Evolutionary conservation across 2,113 vertebrate species (phyloP).

Genomic region (Dryoscopus gambensis): DNA sequence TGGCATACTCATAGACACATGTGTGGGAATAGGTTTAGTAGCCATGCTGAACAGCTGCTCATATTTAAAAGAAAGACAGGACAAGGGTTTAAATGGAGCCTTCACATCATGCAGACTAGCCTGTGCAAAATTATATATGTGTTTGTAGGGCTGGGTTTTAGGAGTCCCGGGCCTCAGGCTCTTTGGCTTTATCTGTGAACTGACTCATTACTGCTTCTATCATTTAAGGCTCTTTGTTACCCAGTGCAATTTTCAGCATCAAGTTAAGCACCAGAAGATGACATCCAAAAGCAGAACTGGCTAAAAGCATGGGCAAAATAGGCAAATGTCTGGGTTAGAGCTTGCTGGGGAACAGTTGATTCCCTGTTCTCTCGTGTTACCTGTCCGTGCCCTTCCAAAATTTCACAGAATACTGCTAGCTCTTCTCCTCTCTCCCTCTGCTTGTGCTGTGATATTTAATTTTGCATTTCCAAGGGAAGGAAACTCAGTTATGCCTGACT

Average conservation of each 20-base stretch:
- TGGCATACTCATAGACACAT: neutral
- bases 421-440: neutral
- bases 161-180: neutral
- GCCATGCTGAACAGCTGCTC: neutral
- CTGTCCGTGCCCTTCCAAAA: accelerated
- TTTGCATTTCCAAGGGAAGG: neutral
- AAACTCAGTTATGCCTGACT: neutral
- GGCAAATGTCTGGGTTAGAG: neutral
- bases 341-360: neutral
- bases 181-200: neutral
- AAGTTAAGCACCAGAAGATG: neutral
- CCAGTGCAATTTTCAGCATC: neutral
- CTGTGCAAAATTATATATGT: neutral
- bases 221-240: neutral
- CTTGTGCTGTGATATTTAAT: neutral
- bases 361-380: neutral
- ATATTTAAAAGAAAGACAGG: neutral
- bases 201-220: neutral
- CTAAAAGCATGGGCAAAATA: neutral
- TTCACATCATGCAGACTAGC: neutral
- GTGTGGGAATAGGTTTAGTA: neutral
- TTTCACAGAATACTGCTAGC: neutral
- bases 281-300: neutral
- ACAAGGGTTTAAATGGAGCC: neutral
- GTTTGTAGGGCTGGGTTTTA: neutral